Evolutionary conservation across 2,888 invertebrate genomes (phyloP).

Genomic region (Drosophila multiciliata): DNA sequence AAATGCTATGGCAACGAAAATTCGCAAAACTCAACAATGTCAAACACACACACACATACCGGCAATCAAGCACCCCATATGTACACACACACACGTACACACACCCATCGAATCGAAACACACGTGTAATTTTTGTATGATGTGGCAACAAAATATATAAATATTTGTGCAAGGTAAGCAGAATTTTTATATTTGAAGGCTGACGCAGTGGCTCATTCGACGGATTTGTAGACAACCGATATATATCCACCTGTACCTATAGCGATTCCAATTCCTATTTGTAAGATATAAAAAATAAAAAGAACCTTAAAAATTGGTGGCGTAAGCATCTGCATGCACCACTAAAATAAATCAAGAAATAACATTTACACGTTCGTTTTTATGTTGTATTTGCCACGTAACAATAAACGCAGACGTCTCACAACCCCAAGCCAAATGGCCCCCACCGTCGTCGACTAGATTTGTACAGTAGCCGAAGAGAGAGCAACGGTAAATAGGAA

Average conservation of each 20-base stretch:
- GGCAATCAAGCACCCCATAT: conserved; percentile 22
- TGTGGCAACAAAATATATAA: conserved; percentile 56
- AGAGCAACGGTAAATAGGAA: conserved; percentile 47
- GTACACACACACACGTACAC: conserved; percentile 29
- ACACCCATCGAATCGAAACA: conserved; percentile 16
- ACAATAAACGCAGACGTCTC: conserved; percentile 67
- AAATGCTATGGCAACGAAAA: conserved; percentile 43
- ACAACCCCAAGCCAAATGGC: background rate
- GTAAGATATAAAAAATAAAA: conserved; percentile 19
- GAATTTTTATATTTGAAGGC: conserved; percentile 71
- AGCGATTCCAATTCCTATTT: conserved; percentile 6
- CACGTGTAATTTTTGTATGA: conserved; percentile 71
- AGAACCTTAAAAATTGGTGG: conserved; percentile 65
- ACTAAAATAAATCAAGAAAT: conserved; percentile 80
- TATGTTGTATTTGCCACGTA: conserved; percentile 79
- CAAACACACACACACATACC: conserved; percentile 44
- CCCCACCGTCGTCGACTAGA: conserved; percentile 47
- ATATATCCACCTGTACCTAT: background rate
- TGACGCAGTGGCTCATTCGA: conserved; percentile 25
- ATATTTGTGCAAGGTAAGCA: conserved; percentile 78
- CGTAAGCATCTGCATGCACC: conserved; percentile 77
- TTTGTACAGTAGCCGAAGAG: conserved; percentile 39
- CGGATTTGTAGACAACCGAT: conserved; percentile 26
- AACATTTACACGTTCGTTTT: conserved; percentile 79
- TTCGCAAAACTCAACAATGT: conserved; percentile 63